Evolutionary conservation across 2,113 vertebrate species (phyloP).

Genomic region (Triplophysa tibetana): DNA sequence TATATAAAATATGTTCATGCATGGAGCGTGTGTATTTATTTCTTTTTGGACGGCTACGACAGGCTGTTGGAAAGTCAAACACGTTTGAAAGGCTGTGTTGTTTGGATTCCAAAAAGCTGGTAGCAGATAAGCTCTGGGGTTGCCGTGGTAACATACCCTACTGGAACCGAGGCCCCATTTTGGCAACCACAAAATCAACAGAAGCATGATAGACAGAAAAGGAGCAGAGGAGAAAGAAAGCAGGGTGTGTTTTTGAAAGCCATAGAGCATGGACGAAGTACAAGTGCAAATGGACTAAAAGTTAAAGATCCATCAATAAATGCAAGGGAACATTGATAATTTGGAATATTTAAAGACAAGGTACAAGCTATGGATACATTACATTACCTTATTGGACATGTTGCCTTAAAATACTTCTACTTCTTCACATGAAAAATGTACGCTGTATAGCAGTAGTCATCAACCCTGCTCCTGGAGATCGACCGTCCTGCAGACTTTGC

Average conservation of each 20-base stretch:
- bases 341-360: constrained; percentile 13
- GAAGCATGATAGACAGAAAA: constrained; percentile 68
- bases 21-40: constrained; percentile 55
- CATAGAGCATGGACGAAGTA: constrained; percentile 11
- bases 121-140: constrained; percentile 87
- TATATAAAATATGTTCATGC: constrained; percentile 57
- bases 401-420: not conserved
- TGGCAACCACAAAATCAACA: constrained; percentile 90
- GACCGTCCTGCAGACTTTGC: too few species aligned
- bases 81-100: constrained; percentile 83
- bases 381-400: not conserved
- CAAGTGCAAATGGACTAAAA: constrained; percentile 27
- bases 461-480: too few species aligned
- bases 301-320: constrained; percentile 32
- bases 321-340: not conserved
- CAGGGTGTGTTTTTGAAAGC: constrained; percentile 48
- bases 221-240: constrained; percentile 48
- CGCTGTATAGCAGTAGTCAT: too few species aligned
- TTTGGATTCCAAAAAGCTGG: constrained; percentile 81
- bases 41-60: constrained; percentile 74
- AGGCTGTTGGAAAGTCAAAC: constrained; percentile 79
- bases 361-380: constrained; percentile 9
- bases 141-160: constrained; percentile 78
- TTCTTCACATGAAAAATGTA: constrained; percentile 28
- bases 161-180: constrained; percentile 83